Evolutionary conservation across 2,113 vertebrate genomes (phyloP).

Genomic region (Orcinus orca): DNA sequence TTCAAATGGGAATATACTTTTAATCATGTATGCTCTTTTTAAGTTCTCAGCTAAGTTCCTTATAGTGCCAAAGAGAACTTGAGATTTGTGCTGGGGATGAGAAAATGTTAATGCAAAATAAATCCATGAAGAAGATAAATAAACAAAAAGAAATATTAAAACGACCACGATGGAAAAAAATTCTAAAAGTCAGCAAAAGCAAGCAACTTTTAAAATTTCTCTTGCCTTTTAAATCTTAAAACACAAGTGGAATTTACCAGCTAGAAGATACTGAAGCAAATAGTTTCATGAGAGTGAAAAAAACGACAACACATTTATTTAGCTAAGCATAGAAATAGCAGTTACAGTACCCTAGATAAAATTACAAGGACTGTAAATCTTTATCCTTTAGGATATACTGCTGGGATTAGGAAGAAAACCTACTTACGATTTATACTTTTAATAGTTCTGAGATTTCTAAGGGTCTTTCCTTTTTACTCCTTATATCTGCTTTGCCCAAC

Average conservation of each 20-base stretch:
- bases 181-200: background rate
- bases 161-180: background rate
- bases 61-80: background rate
- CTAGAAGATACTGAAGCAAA: slow-evolving; percentile 21
- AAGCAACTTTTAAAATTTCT: background rate
- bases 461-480: background rate
- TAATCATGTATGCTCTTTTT: background rate
- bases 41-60: background rate
- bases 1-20: background rate
- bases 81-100: background rate
- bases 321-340: slow-evolving; percentile 51
- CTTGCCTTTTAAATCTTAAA: slow-evolving; percentile 7
- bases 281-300: slow-evolving; percentile 25
- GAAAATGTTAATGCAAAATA: slow-evolving; percentile 5
- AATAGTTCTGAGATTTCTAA: slow-evolving; percentile 6
- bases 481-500: background rate
- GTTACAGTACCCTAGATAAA: slow-evolving; percentile 43
- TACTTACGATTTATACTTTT: slow-evolving; percentile 41
- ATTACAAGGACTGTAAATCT: slow-evolving; percentile 57
- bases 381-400: slow-evolving; percentile 21
- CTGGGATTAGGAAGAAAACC: slow-evolving; percentile 43
- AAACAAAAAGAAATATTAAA: slow-evolving; percentile 11
- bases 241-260: background rate
- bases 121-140: background rate
- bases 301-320: slow-evolving; percentile 16